Base-by-base conservation (phyloP, 2,113 vertebrate species). In the Pedetes capensis region DNA sequence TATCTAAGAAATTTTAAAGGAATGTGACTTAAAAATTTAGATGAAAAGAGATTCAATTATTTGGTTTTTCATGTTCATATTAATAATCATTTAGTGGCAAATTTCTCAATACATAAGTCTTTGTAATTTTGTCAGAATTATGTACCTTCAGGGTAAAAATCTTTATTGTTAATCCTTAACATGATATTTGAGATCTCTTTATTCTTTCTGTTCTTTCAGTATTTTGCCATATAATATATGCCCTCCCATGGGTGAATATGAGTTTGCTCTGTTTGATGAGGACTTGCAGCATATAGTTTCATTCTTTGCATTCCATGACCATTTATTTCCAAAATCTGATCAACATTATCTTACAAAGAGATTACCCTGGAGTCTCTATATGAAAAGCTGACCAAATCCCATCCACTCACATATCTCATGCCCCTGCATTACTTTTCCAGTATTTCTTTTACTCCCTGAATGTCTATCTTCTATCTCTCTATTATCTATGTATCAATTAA, bases 1-100 rank as follows among this genome's bases (percentile, higher is more conserved):
- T n/a, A 53, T 47, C 68, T 8, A 83, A 86, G 68, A 53, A 34
- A 76, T 76, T 68, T 90, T 59, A 39, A 39, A 47, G 66, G 3
- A 79, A n/a, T 63, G 2, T n/a, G 17, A 66, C 23, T 71, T 29
- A 18, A 63, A 39, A 22, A 12, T 64, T 64, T 86, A 59, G 4
- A 59, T 71, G 34, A 74, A 72, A 87, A 57, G 12, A 75, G 9
- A n/a, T 95, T 72, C 8, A 86, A 32, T 92, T 89, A 8, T 23
- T 93, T 39, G 64, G 59, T 57, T 37, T 66, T 55, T 53, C 10
- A 91, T 16, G 6, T 6, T 2, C 22, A 75, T 1, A n/a, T 75
- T 85, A 89, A n/a, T 8, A 71, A 71, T 20, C 0, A 1, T 57
- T 84, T 23, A 44, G 4, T 83, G 42, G 6, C 11, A 37, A 68